Evolutionary conservation across 1,140 invertebrate genomes (phyloP).

Genomic region (Brachionus asplanchnoidis): DNA sequence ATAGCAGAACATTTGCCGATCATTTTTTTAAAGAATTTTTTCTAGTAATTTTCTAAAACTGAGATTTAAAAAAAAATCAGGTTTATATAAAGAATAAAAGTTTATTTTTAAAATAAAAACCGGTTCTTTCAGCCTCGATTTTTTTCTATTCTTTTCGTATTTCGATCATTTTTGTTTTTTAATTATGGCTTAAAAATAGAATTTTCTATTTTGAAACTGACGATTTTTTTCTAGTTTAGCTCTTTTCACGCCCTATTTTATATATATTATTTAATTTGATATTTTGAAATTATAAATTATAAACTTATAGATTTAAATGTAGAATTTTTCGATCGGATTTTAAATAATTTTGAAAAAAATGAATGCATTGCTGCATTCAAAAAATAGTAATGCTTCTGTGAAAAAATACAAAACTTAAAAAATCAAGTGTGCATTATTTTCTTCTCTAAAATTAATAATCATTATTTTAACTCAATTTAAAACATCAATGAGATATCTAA

Average conservation of each 20-base stretch:
- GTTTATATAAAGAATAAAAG: neutral
- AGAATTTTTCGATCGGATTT: too few relatives aligned
- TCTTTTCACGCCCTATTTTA: neutral
- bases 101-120: neutral
- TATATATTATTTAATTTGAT: neutral
- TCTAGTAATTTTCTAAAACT: neutral
- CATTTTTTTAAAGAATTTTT: neutral
- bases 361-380: neutral
- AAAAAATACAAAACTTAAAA: neutral
- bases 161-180: neutral
- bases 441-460: neutral
- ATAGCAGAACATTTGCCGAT: slow-evolving; percentile 21
- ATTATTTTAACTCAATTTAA: neutral
- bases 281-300: neutral
- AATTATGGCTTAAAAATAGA: neutral
- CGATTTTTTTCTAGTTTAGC: neutral
- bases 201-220: neutral
- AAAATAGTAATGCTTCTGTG: neutral
- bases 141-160: neutral
- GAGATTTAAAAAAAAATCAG: neutral
- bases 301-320: neutral
- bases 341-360: too few relatives aligned
- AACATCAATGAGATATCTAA: too few relatives aligned
- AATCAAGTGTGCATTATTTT: neutral
- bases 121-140: neutral